Evolutionary conservation across 1,140 invertebrate species (phyloP), one percentile per base, ranked within the genome.

Genomic region (Bombus pyrosoma): DNA sequence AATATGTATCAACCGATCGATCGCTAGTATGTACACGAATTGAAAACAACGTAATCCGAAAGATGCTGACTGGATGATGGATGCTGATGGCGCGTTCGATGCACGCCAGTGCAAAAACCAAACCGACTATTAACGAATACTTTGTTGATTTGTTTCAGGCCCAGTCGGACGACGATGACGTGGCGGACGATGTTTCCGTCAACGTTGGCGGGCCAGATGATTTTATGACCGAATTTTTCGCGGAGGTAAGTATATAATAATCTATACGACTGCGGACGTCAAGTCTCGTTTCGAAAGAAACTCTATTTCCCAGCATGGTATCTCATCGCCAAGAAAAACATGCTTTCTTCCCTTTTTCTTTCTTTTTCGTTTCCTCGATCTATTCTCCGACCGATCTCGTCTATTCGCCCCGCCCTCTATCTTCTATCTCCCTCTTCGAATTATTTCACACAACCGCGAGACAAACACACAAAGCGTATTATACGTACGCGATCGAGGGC

Each of bases 181-280:
- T 98, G 91, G 97, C 98, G 86, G 98, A 98, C 95, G 98, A 98
- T 95, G 98, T 98, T 95, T 97, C 98, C 95, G 98, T 98, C 96
- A 98, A 97, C 93, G 97, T 98, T 93, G 98, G 98, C 95, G 97
- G 97, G 79, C 96, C 96, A 86, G 97, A 98, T 95, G 98, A 98
- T 92, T 99, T 98, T 96, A 99, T 99, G 98, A 98, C 99, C 94
- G 98, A 99, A 95, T 99, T 99, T 96, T 99, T 99, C 96, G 98
- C 98, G 95, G 98, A 99, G 97, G 98, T 98, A 95, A 96, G 96
- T 95, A 71, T 39, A 39, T 18, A 18, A 53, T 53, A 18, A 53
- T 53, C 18, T 53, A 5, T 22, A 53, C 18, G 22, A 18, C 1
- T 53, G 5, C 47, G 47, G 47, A 53, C 47, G 47, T 22, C 6